Evolutionary conservation across 2,888 invertebrate species (phyloP).

Genomic region (Drosophila atripex): DNA sequence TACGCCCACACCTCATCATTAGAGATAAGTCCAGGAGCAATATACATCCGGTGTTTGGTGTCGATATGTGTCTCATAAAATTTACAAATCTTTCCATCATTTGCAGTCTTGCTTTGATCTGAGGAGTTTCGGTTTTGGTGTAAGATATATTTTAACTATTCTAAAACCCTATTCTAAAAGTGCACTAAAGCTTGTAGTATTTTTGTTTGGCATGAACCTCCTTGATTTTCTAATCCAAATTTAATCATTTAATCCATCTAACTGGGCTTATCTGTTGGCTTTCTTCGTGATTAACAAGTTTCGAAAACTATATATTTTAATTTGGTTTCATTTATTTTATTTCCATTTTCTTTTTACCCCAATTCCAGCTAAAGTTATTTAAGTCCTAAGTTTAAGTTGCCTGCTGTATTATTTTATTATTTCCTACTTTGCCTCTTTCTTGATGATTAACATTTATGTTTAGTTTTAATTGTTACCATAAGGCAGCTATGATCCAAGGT

Average conservation of each 20-base stretch:
- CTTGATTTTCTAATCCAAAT: not conserved
- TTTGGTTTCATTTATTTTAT: slow-evolving; percentile 31
- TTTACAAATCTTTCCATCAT: slow-evolving; percentile 58
- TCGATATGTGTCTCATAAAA: slow-evolving; percentile 43
- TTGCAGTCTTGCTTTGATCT: slow-evolving; percentile 87
- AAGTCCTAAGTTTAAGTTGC: slow-evolving; percentile 38
- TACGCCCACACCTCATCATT: slow-evolving; percentile 8
- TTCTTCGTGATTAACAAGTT: slow-evolving; percentile 14
- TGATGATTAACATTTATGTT: slow-evolving; percentile 36
- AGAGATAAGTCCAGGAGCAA: slow-evolving; percentile 12
- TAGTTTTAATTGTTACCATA: slow-evolving; percentile 5
- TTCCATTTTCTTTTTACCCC: slow-evolving; percentile 44
- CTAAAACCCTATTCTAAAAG: slow-evolving; percentile 3
- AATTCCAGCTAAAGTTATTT: slow-evolving; percentile 39
- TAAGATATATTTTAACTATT: slow-evolving; percentile 74
- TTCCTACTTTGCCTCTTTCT: not conserved
- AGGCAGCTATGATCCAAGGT: not conserved
- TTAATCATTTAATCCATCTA: slow-evolving; percentile 19
- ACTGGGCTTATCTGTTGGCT: slow-evolving; percentile 20
- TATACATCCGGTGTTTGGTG: slow-evolving; percentile 27
- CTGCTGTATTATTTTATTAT: slow-evolving; percentile 23
- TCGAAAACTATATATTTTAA: slow-evolving; percentile 16
- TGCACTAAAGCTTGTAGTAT: slow-evolving; percentile 17
- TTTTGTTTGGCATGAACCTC: slow-evolving; percentile 11
- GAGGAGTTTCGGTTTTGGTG: slow-evolving; percentile 84